Evolutionary conservation across 2,888 invertebrate species (phyloP).

Genomic region (Tetragonula carbonaria): DNA sequence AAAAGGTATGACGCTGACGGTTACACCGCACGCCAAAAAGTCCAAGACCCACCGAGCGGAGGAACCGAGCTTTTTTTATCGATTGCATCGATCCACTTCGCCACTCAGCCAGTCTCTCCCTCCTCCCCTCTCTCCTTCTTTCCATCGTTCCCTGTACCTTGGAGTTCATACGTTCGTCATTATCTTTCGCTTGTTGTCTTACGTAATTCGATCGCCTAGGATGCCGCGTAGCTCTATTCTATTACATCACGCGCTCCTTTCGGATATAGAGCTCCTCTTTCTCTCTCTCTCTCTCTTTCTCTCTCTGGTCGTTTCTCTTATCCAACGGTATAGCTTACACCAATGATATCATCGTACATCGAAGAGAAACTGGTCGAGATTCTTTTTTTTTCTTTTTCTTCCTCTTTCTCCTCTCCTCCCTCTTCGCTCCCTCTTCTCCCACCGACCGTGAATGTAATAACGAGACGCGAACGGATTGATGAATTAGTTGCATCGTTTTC

Average conservation of each 20-base stretch:
- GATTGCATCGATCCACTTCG: slow-evolving; percentile 30
- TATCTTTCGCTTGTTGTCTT: slow-evolving; percentile 47
- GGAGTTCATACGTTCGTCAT: slow-evolving; percentile 36
- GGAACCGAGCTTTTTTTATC: slow-evolving; percentile 31
- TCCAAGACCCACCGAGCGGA: slow-evolving; percentile 15
- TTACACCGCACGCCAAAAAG: slow-evolving; percentile 55
- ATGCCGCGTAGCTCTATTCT: slow-evolving; percentile 30
- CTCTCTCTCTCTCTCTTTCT: no score
- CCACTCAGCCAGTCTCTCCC: background rate
- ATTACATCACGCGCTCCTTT: slow-evolving; percentile 41
- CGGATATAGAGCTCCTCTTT: slow-evolving; percentile 11
- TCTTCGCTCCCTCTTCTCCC: background rate
- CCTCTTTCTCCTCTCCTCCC: no score
- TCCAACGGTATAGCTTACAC: background rate
- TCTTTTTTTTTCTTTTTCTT: background rate
- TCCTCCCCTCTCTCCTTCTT: background rate
- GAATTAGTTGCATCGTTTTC: slow-evolving; percentile 6
- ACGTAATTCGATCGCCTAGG: slow-evolving; percentile 49
- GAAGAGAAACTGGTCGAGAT: background rate
- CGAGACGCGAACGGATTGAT: background rate
- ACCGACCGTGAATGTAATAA: background rate
- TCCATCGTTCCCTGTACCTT: no score
- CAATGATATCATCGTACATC: background rate
- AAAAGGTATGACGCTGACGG: slow-evolving; percentile 62
- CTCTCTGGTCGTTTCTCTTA: background rate